phyloP scores from a whole-genome alignment of 2,113 vertebrate species.

The Plotosus lineatus region DNA sequence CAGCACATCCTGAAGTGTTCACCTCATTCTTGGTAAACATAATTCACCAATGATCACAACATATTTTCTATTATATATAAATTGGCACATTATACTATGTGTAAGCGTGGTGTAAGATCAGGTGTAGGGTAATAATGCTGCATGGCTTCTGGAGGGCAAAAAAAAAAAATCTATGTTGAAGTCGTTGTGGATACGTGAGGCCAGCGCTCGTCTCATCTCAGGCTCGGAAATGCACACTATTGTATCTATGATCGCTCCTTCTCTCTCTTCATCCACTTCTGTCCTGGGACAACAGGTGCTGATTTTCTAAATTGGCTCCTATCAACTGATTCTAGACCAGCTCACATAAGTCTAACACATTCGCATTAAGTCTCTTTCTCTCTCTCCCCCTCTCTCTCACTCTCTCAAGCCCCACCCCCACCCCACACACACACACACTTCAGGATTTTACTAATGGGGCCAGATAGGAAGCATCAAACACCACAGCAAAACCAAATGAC shows the following conservation, averaged over 20 bases:
- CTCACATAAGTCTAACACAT: constrained; percentile 63
- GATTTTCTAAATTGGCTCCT: constrained; percentile 77
- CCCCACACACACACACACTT: not conserved
- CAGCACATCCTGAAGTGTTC: too few relatives aligned
- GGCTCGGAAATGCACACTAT: not conserved
- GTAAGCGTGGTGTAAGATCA: too few relatives aligned
- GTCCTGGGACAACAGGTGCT: constrained; percentile 69
- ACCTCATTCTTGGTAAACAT: too few relatives aligned
- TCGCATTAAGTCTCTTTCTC: not conserved
- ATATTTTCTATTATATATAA: not conserved
- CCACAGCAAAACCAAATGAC: constrained; percentile 15
- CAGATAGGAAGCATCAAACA: constrained; percentile 60
- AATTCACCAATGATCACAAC: not conserved
- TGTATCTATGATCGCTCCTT: not conserved
- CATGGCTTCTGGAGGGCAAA: too few relatives aligned
- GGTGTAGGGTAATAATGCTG: too few relatives aligned
- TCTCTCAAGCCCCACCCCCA: not conserved
- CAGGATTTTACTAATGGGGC: constrained; percentile 50
- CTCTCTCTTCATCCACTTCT: constrained; percentile 35
- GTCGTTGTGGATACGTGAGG: too few relatives aligned
- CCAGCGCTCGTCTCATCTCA: too few relatives aligned
- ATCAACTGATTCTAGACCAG: constrained; percentile 73
- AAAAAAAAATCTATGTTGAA: not conserved
- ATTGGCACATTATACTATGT: too few relatives aligned
- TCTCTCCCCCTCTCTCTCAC: not conserved